Conservation (phyloP, 2,888 invertebrate species). For the Clepsis dumicolana region DNA sequence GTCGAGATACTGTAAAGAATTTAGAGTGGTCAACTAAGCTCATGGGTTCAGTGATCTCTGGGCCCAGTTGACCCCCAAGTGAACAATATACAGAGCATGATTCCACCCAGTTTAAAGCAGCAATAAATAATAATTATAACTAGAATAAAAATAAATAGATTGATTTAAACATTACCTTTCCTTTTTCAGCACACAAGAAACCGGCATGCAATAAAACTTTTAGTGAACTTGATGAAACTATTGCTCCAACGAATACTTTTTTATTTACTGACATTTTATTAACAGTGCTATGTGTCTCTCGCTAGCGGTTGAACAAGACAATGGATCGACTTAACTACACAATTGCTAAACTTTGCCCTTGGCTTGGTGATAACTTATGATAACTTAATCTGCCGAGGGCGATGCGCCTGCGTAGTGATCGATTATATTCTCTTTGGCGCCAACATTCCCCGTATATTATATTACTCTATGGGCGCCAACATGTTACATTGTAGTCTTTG, state of each 20-base stretch:
- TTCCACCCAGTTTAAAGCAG: background rate
- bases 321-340: conserved; percentile 6
- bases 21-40: no score
- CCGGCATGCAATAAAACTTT: conserved; percentile 71
- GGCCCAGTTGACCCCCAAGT: no score
- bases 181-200: conserved; percentile 85
- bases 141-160: conserved; percentile 2
- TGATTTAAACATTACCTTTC: conserved; percentile 78
- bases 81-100: no score
- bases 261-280: conserved; percentile 60
- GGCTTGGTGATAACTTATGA: conserved; percentile 14
- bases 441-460: no score
- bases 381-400: conserved; percentile 14
- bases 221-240: conserved; percentile 62
- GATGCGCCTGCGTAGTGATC: conserved; percentile 9
- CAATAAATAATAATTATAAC: no score
- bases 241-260: conserved; percentile 65
- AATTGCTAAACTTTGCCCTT: conserved; percentile 26
- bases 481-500: no score
- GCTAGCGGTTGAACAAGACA: background rate
- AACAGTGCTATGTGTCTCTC: background rate
- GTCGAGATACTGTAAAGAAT: no score
- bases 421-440: no score
- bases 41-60: no score
- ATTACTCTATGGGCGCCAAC: no score